Percentiles rank a stretch among this genome's conserved stretches.
phyloP scores from a whole-genome alignment of 1,140 invertebrate species.

The Harpegnathos saltator region DNA sequence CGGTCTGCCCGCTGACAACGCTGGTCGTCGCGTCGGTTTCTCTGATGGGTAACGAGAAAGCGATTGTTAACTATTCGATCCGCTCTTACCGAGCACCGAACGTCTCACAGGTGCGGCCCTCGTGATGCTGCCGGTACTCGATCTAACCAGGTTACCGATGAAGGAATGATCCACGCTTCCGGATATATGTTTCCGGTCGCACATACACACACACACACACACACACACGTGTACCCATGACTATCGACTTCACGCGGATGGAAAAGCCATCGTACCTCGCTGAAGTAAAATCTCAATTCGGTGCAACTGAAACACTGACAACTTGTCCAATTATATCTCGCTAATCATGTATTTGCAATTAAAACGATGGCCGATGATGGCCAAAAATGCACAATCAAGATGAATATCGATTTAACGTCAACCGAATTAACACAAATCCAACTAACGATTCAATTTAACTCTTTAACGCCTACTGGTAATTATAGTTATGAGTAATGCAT shows the following conservation, averaged over 20 bases:
- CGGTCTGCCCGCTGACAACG: constrained; percentile 64
- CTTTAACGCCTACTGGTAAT: too few species aligned
- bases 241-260: neutral
- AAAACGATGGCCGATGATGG: too few species aligned
- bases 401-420: too few species aligned
- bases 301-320: neutral
- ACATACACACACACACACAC: neutral
- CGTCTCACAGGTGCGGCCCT: constrained; percentile 67
- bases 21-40: constrained; percentile 68
- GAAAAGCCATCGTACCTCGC: neutral
- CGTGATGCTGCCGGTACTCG: constrained; percentile 65
- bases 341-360: too few species aligned
- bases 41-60: constrained; percentile 68
- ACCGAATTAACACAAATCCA: too few species aligned
- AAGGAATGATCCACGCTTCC: constrained; percentile 59
- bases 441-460: too few species aligned
- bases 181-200: neutral
- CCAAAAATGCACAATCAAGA: too few species aligned
- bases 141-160: constrained; percentile 72
- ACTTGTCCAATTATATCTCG: neutral
- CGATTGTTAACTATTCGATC: neutral
- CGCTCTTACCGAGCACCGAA: neutral
- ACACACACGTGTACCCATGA: too few species aligned
- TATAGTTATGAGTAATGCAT: too few species aligned
- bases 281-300: constrained; percentile 16